Conservation (phyloP, 2,888 invertebrate genomes). For the Holacanthella duospinosa region DNA sequence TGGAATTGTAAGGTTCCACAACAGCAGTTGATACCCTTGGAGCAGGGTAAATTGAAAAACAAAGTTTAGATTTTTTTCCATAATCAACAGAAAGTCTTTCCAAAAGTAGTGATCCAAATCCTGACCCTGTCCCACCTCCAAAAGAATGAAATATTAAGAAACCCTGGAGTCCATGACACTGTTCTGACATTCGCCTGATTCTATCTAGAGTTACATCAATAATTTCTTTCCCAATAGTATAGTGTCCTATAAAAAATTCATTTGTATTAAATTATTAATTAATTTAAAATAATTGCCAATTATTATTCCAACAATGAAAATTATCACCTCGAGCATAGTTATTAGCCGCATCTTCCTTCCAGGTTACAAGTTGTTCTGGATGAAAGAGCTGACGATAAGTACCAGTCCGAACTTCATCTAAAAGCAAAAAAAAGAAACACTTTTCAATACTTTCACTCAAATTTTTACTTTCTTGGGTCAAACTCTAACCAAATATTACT, state of each 20-base stretch:
- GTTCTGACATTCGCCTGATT: slow-evolving; percentile 44
- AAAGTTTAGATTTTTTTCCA: slow-evolving; percentile 76
- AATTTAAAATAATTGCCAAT: too few species aligned
- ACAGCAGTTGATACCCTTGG: slow-evolving; percentile 49
- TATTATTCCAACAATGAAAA: too few species aligned
- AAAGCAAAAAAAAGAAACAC: slow-evolving; percentile 5
- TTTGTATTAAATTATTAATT: background rate
- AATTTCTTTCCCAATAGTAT: slow-evolving; percentile 62
- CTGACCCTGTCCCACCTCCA: slow-evolving; percentile 76
- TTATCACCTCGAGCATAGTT: slow-evolving; percentile 70
- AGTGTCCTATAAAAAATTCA: slow-evolving; percentile 56
- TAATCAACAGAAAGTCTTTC: slow-evolving; percentile 71
- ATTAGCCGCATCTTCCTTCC: slow-evolving; percentile 92
- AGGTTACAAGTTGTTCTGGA: slow-evolving; percentile 89
- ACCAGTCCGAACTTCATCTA: slow-evolving; percentile 80
- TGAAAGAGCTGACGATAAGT: slow-evolving; percentile 93
- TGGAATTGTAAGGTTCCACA: slow-evolving; percentile 20
- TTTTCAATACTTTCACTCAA: background rate
- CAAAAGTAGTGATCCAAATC: slow-evolving; percentile 78
- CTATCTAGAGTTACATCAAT: slow-evolving; percentile 45
- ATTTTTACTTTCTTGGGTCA: background rate
- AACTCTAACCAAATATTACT: background rate
- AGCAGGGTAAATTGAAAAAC: slow-evolving; percentile 84
- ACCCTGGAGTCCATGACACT: slow-evolving; percentile 46
- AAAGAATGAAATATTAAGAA: slow-evolving; percentile 84